Evolutionary conservation across 2,797 vertebrate species (phyloP).

Genomic region (Ctenopoma multispine): DNA sequence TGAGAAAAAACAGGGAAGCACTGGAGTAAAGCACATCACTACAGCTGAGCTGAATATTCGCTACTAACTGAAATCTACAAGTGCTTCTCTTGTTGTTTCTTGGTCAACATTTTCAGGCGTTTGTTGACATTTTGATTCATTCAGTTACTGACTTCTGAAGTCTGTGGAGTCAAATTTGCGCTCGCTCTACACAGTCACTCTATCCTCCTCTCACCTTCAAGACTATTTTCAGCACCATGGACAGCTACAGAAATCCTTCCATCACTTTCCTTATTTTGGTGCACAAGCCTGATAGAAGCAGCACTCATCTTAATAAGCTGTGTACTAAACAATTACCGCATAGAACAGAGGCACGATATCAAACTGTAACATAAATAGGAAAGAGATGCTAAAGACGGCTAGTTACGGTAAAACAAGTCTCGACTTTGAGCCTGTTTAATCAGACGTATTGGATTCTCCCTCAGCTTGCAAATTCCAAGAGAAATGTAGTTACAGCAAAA

Average conservation of each 20-base stretch:
- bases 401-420: constrained; percentile 41
- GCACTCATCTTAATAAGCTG: constrained; percentile 44
- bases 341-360: constrained; percentile 29
- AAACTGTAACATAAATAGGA: constrained; percentile 33
- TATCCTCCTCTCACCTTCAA: constrained; percentile 21
- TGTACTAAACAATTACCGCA: constrained; percentile 45
- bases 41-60: constrained; percentile 11
- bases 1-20: constrained; percentile 29
- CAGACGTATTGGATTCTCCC: constrained; percentile 54
- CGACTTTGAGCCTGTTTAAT: constrained; percentile 57
- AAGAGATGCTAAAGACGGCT: constrained; percentile 29
- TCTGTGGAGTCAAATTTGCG: no score
- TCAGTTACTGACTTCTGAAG: constrained; percentile 19
- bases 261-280: constrained; percentile 29
- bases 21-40: constrained; percentile 39
- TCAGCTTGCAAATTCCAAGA: constrained; percentile 57
- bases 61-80: constrained; percentile 20
- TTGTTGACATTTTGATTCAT: constrained; percentile 36
- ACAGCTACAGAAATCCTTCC: constrained; percentile 52
- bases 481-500: constrained; percentile 77
- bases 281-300: constrained; percentile 33
- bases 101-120: constrained; percentile 12
- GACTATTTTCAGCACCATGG: constrained; percentile 54
- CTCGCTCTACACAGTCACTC: not conserved
- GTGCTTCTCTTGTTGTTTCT: constrained; percentile 10